A percentile compares a stretch with the other conserved stretches of the same genome.
Conservation (phyloP, 2,888 invertebrate species). For the Nomada hirtipes region DNA sequence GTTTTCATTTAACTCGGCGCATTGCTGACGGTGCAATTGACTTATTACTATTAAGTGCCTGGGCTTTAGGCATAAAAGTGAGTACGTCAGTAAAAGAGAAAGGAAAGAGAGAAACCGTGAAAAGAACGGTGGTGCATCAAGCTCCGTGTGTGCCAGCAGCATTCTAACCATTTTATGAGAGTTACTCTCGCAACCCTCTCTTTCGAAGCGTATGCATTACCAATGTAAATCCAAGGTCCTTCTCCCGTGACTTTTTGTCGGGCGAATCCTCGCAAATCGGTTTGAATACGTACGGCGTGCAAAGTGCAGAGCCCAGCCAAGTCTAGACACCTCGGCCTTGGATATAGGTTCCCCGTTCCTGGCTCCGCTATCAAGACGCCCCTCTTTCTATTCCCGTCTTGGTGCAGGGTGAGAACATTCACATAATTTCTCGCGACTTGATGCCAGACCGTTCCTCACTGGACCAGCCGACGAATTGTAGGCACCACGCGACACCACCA, state of each 20-base stretch:
- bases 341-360: conserved; percentile 57
- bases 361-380: conserved; percentile 35
- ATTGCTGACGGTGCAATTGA: too few relatives aligned
- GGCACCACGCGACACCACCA: conserved; percentile 66
- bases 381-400: conserved; percentile 60
- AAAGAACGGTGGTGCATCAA: conserved; percentile 28
- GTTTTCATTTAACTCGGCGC: too few relatives aligned
- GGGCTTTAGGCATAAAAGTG: background rate
- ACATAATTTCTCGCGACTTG: conserved; percentile 81
- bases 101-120: background rate
- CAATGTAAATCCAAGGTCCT: conserved; percentile 77
- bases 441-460: conserved; percentile 77
- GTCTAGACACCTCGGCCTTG: conserved; percentile 77
- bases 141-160: conserved; percentile 43
- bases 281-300: conserved; percentile 76
- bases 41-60: too few relatives aligned
- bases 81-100: background rate
- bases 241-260: conserved; percentile 77
- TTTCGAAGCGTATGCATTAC: conserved; percentile 73
- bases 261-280: conserved; percentile 80
- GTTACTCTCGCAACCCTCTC: conserved; percentile 28
- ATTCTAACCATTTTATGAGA: conserved; percentile 60
- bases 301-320: conserved; percentile 71
- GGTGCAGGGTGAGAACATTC: conserved; percentile 74
- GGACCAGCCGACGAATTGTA: conserved; percentile 76